phyloP scores from a whole-genome alignment of 2,113 vertebrate genomes.

The Ceyx margarethae region DNA sequence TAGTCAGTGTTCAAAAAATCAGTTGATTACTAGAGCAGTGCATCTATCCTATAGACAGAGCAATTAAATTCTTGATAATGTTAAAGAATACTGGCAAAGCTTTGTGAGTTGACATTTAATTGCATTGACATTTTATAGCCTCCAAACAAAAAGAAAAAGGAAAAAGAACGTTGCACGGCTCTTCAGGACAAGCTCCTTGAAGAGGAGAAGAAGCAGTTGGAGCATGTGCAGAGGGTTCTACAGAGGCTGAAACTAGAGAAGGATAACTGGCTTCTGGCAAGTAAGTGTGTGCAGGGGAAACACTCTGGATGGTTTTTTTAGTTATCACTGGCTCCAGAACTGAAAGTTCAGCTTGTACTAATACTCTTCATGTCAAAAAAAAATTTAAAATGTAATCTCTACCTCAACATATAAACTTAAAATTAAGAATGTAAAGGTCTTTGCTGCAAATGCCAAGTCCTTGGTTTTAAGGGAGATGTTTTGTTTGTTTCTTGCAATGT shows the following conservation, averaged over 20 bases:
- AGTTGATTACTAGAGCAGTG: background rate
- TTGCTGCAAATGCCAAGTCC: background rate
- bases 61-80: background rate
- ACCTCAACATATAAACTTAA: too few relatives aligned
- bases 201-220: slow-evolving; percentile 96
- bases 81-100: background rate
- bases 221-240: slow-evolving; percentile 93
- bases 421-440: background rate
- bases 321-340: background rate
- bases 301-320: background rate
- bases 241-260: slow-evolving; percentile 96
- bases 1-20: background rate
- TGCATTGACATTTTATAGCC: slow-evolving; percentile 77
- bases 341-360: background rate
- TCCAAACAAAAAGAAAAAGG: slow-evolving; percentile 98
- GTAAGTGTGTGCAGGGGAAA: slow-evolving; percentile 73
- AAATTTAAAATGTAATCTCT: background rate
- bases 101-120: background rate
- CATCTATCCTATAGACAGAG: background rate
- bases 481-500: background rate
- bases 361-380: background rate
- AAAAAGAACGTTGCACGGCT: slow-evolving; percentile 96
- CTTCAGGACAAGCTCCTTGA: slow-evolving; percentile 96
- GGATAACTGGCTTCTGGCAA: slow-evolving; percentile 98
- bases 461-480: background rate